Conservation (phyloP, 37 sponge, comb jelly and placozoan species). For the Halisarca cf. caerulea region DNA sequence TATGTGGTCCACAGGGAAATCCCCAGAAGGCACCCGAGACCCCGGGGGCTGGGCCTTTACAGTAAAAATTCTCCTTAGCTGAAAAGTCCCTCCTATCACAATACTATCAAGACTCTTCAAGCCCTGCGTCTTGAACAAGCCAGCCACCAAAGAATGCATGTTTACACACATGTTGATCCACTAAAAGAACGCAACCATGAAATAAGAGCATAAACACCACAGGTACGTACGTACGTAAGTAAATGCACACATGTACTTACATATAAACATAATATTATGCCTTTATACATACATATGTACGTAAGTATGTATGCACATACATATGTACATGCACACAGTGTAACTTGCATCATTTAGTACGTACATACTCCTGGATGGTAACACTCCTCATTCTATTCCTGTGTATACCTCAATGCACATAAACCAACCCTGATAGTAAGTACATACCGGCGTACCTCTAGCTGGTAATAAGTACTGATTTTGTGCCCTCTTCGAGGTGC, state of each 20-base stretch:
- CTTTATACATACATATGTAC: no score
- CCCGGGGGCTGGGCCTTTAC: constrained; percentile 30
- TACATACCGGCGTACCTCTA: no score
- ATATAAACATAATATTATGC: no score
- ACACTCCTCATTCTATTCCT: no score
- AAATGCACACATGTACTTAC: not conserved
- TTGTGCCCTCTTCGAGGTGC: no score
- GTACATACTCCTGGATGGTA: no score
- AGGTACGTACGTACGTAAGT: constrained; percentile 6
- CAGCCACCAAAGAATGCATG: constrained; percentile 51
- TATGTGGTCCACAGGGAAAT: not conserved
- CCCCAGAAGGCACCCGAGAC: not conserved
- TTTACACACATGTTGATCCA: constrained; percentile 82
- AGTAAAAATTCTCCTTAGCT: constrained; percentile 69
- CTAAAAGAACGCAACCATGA: constrained; percentile 70
- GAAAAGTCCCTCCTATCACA: constrained; percentile 63
- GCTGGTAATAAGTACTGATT: no score
- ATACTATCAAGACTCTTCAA: constrained; percentile 69
- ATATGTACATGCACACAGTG: no score
- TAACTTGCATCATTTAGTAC: no score
- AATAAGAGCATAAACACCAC: not conserved
- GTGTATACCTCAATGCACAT: no score
- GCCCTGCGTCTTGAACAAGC: constrained; percentile 45
- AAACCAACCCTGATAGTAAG: no score
- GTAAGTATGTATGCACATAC: no score